Percentiles rank a stretch among this genome's conserved stretches.
phyloP scores from a whole-genome alignment of 1,140 invertebrate species.

The Idris sp. region DNA sequence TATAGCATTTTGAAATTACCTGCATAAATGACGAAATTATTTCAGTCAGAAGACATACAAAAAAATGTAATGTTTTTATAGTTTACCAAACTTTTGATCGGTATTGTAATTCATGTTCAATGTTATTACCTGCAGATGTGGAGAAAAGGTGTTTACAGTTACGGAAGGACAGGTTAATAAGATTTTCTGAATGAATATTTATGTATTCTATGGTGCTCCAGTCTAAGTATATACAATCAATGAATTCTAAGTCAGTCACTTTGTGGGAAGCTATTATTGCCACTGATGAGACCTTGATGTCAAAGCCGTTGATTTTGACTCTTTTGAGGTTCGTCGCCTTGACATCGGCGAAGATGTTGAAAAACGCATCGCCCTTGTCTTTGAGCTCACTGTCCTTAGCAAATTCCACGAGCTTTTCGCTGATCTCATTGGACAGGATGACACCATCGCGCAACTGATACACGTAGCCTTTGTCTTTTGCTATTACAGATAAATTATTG shows the following conservation, averaged over 20 bases:
- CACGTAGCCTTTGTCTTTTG: constrained; percentile 74
- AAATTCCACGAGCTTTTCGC: constrained; percentile 83
- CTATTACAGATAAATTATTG: constrained; percentile 81
- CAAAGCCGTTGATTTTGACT: constrained; percentile 84
- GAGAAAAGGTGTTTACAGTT: constrained; percentile 67
- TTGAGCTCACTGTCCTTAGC: constrained; percentile 79
- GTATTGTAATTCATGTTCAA: too few species aligned
- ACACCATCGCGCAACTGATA: constrained; percentile 79
- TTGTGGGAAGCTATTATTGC: constrained; percentile 84
- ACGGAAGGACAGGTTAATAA: constrained; percentile 73
- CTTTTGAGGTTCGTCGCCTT: constrained; percentile 83
- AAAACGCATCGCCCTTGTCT: constrained; percentile 82
- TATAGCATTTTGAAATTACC: too few species aligned
- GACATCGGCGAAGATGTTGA: constrained; percentile 85
- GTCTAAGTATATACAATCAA: constrained; percentile 84
- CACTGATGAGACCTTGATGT: constrained; percentile 84
- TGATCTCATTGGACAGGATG: constrained; percentile 84
- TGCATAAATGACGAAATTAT: too few species aligned
- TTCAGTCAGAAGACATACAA: too few species aligned
- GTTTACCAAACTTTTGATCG: too few species aligned
- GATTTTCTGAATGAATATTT: constrained; percentile 78
- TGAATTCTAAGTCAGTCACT: constrained; percentile 85
- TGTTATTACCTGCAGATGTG: too few species aligned
- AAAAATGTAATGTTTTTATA: too few species aligned
- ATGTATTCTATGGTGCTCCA: constrained; percentile 81